A percentile compares a stretch with the other conserved stretches of the same genome.
Conservation (phyloP, 2,113 vertebrate species). For the Nicator chloris region DNA sequence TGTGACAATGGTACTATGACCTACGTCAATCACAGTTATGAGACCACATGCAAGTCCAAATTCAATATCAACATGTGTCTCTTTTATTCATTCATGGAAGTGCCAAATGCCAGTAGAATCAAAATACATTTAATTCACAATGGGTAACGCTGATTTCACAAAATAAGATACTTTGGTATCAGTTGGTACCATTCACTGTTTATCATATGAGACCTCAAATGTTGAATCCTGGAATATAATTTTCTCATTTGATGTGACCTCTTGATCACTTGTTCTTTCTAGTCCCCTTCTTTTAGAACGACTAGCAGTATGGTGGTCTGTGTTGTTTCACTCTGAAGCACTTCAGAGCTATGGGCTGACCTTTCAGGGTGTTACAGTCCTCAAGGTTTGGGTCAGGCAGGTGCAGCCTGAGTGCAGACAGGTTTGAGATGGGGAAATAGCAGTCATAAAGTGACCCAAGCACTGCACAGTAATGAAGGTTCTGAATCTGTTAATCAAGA, state of each 20-base stretch:
- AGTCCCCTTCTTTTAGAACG: not conserved
- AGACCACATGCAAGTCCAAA: not conserved
- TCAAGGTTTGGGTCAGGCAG: not conserved
- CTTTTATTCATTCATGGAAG: not conserved
- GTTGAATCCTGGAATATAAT: not conserved
- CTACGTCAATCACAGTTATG: not conserved
- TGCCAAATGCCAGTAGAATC: not conserved
- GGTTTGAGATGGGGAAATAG: not conserved
- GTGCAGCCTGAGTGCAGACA: fast-evolving
- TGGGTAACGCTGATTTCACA: not conserved
- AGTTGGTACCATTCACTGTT: not conserved
- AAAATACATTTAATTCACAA: not conserved
- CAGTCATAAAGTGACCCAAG: not conserved
- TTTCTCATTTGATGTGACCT: not conserved
- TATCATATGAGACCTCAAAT: not conserved
- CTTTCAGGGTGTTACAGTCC: not conserved
- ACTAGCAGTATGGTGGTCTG: not conserved
- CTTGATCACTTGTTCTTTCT: not conserved
- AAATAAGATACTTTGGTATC: not conserved
- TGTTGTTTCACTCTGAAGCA: not conserved
- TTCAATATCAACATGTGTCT: not conserved
- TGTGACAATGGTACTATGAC: not conserved
- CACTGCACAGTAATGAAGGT: not conserved
- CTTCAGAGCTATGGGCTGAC: not conserved
- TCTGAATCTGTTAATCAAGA: not conserved